Evolutionary conservation across 2,888 invertebrate species (phyloP).

Genomic region (Nymphalis c-album): DNA sequence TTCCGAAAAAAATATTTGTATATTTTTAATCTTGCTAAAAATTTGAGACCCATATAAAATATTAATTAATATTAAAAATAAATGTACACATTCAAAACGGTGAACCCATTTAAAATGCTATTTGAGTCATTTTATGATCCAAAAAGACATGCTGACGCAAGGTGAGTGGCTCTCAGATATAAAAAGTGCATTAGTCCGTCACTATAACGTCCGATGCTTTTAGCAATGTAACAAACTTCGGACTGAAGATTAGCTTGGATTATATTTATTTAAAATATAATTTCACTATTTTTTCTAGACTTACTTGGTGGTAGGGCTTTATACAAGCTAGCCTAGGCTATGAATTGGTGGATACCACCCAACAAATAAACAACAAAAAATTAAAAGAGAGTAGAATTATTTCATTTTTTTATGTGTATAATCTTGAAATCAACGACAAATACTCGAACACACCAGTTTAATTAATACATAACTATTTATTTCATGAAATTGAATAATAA

Average conservation of each 20-base stretch:
- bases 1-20: no score
- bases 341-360: no score
- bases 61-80: not conserved
- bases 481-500: not conserved
- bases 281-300: no score
- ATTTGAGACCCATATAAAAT: not conserved
- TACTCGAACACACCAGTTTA: no score
- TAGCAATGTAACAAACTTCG: conserved; percentile 1
- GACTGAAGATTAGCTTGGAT: not conserved
- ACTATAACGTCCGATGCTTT: not conserved
- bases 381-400: no score
- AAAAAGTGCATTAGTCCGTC: conserved; percentile 18
- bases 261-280: not conserved
- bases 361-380: no score
- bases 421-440: no score
- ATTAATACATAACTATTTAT: not conserved
- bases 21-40: not conserved
- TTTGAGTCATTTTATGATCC: conserved; percentile 8
- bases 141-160: conserved; percentile 13
- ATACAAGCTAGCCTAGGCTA: no score
- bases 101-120: not conserved
- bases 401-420: no score
- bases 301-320: no score
- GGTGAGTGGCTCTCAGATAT: conserved; percentile 5
- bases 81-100: not conserved